Evolutionary conservation across 2,797 vertebrate species (phyloP).

Genomic region (Avahi laniger): DNA sequence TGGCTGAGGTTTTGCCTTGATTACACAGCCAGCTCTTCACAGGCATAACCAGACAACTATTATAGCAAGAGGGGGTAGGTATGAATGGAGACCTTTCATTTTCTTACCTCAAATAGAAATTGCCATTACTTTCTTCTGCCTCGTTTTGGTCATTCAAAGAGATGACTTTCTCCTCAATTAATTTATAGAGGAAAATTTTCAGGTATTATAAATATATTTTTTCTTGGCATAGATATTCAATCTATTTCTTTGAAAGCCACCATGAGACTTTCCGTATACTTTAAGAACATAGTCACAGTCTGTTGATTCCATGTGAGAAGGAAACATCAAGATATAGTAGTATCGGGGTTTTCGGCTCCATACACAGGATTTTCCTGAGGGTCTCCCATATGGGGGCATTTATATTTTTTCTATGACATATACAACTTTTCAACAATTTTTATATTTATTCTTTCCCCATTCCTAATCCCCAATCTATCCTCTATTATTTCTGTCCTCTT

Average conservation of each 20-base stretch:
- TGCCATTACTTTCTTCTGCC: neutral
- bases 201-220: neutral
- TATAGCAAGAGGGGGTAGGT: neutral
- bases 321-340: neutral
- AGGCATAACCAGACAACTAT: neutral
- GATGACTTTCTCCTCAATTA: neutral
- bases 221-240: neutral
- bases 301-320: neutral
- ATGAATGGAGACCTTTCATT: neutral
- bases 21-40: neutral
- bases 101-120: neutral
- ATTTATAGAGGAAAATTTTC: slow-evolving; percentile 8
- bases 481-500: neutral
- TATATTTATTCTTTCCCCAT: neutral
- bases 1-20: neutral
- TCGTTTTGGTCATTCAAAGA: neutral
- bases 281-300: neutral
- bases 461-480: neutral
- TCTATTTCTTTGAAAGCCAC: neutral
- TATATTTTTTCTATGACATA: neutral
- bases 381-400: neutral
- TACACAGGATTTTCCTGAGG: neutral
- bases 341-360: neutral
- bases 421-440: neutral
- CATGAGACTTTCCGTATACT: neutral